Conservation (phyloP, 1,140 invertebrate genomes). For the Aphelenchoides besseyi region DNA sequence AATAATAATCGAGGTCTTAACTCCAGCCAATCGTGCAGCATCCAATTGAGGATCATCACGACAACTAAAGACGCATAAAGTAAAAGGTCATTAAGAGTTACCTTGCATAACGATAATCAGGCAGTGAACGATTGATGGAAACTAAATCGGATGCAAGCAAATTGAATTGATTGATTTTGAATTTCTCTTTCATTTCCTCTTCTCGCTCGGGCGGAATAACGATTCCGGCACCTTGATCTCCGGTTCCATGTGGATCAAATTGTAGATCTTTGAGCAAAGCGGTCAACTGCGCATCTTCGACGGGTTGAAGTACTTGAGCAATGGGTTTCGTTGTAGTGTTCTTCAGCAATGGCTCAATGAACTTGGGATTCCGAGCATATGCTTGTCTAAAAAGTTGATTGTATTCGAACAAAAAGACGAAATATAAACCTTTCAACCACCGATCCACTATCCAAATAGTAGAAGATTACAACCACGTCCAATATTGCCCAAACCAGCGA, state of each 20-base stretch:
- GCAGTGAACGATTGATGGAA: conserved; percentile 40
- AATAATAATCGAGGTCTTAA: conserved; percentile 72
- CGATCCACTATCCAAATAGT: conserved; percentile 30
- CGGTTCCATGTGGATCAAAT: conserved; percentile 34
- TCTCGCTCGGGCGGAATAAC: conserved; percentile 31
- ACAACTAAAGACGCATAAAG: not conserved
- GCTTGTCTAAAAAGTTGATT: conserved; percentile 3
- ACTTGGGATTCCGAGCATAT: conserved; percentile 9
- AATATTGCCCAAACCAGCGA: conserved; percentile 40
- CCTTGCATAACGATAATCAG: conserved; percentile 40
- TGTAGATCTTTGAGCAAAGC: conserved; percentile 29
- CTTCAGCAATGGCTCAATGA: not conserved
- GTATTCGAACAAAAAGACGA: conserved; percentile 4
- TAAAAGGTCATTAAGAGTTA: conserved; percentile 21
- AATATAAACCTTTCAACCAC: conserved; percentile 23
- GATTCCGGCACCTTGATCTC: conserved; percentile 32
- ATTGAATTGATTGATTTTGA: conserved; percentile 47
- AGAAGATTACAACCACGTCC: conserved; percentile 36
- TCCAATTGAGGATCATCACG: not conserved
- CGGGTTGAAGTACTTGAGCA: not conserved
- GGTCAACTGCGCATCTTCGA: not conserved
- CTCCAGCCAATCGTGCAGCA: not conserved
- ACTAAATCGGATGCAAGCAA: conserved; percentile 43
- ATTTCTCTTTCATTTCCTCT: conserved; percentile 43
- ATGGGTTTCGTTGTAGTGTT: conserved; percentile 20